phyloP scores from a whole-genome alignment of 1,140 invertebrate genomes.

The Euwallacea similis region DNA sequence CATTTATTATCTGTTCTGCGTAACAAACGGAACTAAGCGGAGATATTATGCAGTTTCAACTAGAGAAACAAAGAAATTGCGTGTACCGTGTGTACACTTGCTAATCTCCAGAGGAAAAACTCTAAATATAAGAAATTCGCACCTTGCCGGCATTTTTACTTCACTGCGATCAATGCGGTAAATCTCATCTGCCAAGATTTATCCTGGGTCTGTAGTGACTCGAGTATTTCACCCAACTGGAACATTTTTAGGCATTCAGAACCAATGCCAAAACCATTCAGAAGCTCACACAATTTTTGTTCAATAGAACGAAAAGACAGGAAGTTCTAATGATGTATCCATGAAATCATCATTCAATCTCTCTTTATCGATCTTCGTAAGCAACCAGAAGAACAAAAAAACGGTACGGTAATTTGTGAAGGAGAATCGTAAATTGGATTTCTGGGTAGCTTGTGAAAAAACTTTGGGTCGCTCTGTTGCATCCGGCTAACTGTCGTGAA shows the following conservation, averaged over 20 bases:
- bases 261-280: no score
- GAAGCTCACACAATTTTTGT: neutral
- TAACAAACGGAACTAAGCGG: neutral
- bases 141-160: no score
- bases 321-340: constrained; percentile 26
- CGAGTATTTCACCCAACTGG: no score
- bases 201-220: no score
- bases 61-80: no score
- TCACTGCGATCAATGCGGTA: no score
- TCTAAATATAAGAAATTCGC: no score
- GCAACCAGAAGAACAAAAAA: constrained; percentile 26
- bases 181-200: no score
- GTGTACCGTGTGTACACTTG: no score
- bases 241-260: no score
- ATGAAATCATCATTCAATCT: constrained; percentile 28
- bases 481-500: neutral
- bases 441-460: constrained; percentile 16
- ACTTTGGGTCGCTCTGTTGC: neutral
- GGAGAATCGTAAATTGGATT: constrained; percentile 38
- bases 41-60: no score
- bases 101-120: no score
- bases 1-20: constrained; percentile 22
- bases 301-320: constrained; percentile 9
- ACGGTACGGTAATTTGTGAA: constrained; percentile 38
- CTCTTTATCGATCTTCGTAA: constrained; percentile 14